These are phyloP conservation scores for Toxonevra muliebris DNA, from an alignment of 2,888 invertebrate species.

Conservation along the genomic window DNA sequence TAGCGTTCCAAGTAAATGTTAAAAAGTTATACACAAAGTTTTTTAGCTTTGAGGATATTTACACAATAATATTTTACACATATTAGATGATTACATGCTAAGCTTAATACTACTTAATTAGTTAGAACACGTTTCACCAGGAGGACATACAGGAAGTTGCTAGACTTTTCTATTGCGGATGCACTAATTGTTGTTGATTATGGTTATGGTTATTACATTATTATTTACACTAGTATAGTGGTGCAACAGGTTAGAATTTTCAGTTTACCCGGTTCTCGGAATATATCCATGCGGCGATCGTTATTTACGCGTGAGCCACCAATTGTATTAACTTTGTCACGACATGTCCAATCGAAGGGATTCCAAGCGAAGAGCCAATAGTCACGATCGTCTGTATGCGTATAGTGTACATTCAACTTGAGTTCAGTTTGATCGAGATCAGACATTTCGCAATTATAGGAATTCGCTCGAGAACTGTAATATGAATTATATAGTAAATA, in stretches of 20 bases:
- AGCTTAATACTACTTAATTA: slow-evolving; percentile 10
- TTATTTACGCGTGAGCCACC: slow-evolving; percentile 64
- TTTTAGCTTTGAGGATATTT: too few relatives aligned
- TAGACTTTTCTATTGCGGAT: slow-evolving; percentile 32
- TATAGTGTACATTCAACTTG: slow-evolving; percentile 77
- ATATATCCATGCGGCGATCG: slow-evolving; percentile 65
- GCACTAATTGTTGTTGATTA: slow-evolving; percentile 3
- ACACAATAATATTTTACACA: background rate
- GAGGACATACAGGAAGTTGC: slow-evolving; percentile 34
- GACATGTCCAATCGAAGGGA: slow-evolving; percentile 78
- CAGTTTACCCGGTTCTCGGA: slow-evolving; percentile 66
- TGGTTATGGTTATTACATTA: slow-evolving; percentile 20
- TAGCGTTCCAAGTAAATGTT: too few relatives aligned
- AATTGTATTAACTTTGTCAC: slow-evolving; percentile 65
- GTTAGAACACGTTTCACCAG: slow-evolving; percentile 22
- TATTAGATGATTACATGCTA: slow-evolving; percentile 20
- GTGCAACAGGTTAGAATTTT: slow-evolving; percentile 64
- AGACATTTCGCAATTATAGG: slow-evolving; percentile 77
- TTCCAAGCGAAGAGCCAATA: slow-evolving; percentile 83
- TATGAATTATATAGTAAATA: background rate
- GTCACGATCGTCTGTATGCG: slow-evolving; percentile 70
- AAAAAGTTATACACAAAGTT: too few relatives aligned
- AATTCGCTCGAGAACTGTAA: slow-evolving; percentile 58
- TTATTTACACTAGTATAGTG: slow-evolving; percentile 59
- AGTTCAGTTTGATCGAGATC: slow-evolving; percentile 81